phyloP scores from a whole-genome alignment of 2,797 vertebrate species.

The Heteromormyrus szaboi region DNA sequence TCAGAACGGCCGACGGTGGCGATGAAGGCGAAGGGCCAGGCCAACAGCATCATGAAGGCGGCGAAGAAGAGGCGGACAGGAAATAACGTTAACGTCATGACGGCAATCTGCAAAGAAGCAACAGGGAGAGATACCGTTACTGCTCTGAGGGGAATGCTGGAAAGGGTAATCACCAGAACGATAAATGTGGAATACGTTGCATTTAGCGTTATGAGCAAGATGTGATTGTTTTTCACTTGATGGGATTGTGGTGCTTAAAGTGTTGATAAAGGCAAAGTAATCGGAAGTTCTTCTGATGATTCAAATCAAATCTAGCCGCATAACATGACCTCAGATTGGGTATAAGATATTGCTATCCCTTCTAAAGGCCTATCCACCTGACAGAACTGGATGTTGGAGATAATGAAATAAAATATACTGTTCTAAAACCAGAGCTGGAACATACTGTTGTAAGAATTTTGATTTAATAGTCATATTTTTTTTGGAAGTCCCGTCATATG shows the following conservation, averaged over 20 bases:
- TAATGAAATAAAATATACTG: background rate
- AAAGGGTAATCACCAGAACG: background rate
- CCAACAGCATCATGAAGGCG: slow-evolving; percentile 94
- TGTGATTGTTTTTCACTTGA: background rate
- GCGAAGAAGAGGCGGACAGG: slow-evolving; percentile 86
- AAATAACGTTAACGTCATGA: slow-evolving; percentile 94
- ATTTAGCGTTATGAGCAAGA: background rate
- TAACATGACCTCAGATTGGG: background rate
- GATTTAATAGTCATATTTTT: background rate
- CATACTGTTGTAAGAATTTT: background rate
- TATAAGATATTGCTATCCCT: background rate
- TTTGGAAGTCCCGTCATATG: background rate
- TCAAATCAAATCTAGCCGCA: background rate
- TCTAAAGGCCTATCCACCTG: background rate
- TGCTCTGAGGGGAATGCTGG: too few relatives aligned
- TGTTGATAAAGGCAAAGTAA: background rate
- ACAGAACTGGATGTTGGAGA: background rate
- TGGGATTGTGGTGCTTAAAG: background rate
- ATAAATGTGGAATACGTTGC: background rate
- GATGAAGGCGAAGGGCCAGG: slow-evolving; percentile 91
- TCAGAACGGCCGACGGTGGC: slow-evolving; percentile 78
- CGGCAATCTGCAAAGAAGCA: slow-evolving; percentile 70
- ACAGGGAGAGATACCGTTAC: background rate
- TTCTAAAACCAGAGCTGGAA: background rate
- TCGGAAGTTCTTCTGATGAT: background rate